Evolutionary conservation across 2,113 vertebrate genomes (phyloP).

Genomic region (Bujurquina vittata): DNA sequence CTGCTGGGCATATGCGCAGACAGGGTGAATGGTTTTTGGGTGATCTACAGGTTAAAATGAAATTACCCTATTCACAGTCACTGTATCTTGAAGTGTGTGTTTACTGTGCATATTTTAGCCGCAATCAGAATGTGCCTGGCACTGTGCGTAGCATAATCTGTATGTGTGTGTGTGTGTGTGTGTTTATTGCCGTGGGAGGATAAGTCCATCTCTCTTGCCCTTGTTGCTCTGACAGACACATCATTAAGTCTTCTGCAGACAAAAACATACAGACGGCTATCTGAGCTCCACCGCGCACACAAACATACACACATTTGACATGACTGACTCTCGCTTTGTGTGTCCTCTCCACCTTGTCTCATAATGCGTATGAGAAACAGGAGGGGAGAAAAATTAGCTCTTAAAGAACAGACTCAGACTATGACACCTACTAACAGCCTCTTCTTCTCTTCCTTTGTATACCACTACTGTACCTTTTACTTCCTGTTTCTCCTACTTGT

Average conservation of each 20-base stretch:
- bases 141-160: neutral
- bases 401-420: constrained; percentile 19
- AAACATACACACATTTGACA: constrained; percentile 28
- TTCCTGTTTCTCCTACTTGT: neutral
- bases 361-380: constrained; percentile 1
- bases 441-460: neutral
- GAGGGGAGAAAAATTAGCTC: constrained; percentile 42
- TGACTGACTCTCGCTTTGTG: constrained; percentile 42
- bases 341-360: constrained; percentile 43
- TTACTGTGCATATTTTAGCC: neutral
- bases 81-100: constrained; percentile 11
- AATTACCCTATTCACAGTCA: constrained; percentile 11
- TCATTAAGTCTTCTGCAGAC: constrained; percentile 53
- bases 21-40: constrained; percentile 7
- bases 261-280: constrained; percentile 49
- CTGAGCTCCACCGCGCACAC: constrained; percentile 22
- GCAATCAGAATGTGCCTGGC: neutral
- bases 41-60: constrained; percentile 18
- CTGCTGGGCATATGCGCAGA: neutral
- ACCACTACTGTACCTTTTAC: neutral
- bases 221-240: constrained; percentile 55
- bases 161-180: constrained; percentile 1
- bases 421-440: constrained; percentile 4
- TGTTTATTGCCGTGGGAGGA: constrained; percentile 19
- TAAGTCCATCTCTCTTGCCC: constrained; percentile 46